A percentile compares a stretch with the other conserved stretches of the same genome.
phyloP scores from a whole-genome alignment of 2,797 vertebrate species.

The Tauraco hartlaubi region DNA sequence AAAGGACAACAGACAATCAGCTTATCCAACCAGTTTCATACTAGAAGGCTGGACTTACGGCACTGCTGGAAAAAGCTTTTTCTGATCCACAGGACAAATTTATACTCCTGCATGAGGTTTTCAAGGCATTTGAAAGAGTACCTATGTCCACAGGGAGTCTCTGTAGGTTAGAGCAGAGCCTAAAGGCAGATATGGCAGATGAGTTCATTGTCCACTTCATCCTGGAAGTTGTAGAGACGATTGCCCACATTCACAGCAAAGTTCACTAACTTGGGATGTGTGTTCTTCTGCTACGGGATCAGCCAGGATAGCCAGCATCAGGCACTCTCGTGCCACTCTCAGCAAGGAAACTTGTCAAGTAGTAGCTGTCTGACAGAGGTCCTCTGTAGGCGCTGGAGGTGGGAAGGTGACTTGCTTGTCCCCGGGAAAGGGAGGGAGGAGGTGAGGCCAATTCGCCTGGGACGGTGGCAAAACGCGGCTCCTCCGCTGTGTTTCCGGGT shows the following conservation, averaged over 20 bases:
- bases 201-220: conserved; percentile 93
- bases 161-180: conserved; percentile 91
- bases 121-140: conserved; percentile 92
- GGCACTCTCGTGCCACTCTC: background rate
- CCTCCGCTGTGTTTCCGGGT: background rate
- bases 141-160: conserved; percentile 94
- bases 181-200: conserved; percentile 95
- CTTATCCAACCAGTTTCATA: conserved; percentile 93
- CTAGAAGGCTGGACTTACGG: conserved; percentile 90
- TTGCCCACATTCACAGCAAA: conserved; percentile 91
- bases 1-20: conserved; percentile 88
- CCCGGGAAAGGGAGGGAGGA: background rate
- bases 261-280: background rate
- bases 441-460: background rate
- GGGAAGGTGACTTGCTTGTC: rapidly evolving
- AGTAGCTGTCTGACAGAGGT: background rate
- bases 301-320: conserved; percentile 60
- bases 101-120: conserved; percentile 92
- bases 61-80: conserved; percentile 90
- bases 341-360: background rate
- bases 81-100: conserved; percentile 92
- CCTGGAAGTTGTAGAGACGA: conserved; percentile 93
- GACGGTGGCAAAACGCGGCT: background rate
- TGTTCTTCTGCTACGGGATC: conserved; percentile 28
- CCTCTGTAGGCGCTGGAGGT: background rate